Percentiles rank a stretch among this genome's conserved stretches.
phyloP scores from a whole-genome alignment of 2,888 invertebrate species.

The Ganaspis brasiliensis region DNA sequence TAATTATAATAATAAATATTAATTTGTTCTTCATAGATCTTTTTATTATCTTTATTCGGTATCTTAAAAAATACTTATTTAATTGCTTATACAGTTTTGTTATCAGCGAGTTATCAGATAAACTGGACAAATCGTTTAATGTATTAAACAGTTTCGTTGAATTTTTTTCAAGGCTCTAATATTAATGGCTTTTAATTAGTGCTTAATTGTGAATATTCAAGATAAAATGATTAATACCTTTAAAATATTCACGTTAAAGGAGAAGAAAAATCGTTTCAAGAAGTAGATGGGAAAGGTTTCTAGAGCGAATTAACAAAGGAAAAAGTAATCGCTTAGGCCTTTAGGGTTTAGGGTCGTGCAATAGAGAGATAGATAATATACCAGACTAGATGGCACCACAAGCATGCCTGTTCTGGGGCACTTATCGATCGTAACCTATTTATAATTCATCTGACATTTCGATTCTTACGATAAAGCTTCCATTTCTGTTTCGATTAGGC shows the following conservation, averaged over 20 bases:
- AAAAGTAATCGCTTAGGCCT: constrained; percentile 46
- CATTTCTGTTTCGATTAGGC: constrained; percentile 56
- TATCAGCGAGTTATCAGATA: too few species aligned
- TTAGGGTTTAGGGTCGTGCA: constrained; percentile 63
- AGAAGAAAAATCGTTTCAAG: background rate
- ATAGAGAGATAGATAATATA: constrained; percentile 62
- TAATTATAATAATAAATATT: too few species aligned
- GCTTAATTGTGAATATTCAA: too few species aligned
- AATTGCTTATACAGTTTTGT: too few species aligned
- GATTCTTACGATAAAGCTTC: constrained; percentile 71
- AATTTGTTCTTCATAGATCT: too few species aligned
- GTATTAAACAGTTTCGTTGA: too few species aligned
- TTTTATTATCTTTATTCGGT: too few species aligned
- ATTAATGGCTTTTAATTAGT: too few species aligned
- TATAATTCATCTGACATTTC: constrained; percentile 78
- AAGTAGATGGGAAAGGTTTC: background rate
- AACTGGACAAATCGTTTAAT: too few species aligned
- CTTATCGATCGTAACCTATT: constrained; percentile 78
- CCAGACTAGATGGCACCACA: constrained; percentile 77
- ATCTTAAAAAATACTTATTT: too few species aligned
- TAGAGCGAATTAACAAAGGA: constrained; percentile 21
- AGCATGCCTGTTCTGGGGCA: constrained; percentile 68
- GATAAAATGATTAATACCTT: too few species aligned
- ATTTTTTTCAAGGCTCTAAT: too few species aligned
- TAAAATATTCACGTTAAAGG: background rate